phyloP scores from a whole-genome alignment of 2,113 vertebrate genomes.

The Progne subis region DNA sequence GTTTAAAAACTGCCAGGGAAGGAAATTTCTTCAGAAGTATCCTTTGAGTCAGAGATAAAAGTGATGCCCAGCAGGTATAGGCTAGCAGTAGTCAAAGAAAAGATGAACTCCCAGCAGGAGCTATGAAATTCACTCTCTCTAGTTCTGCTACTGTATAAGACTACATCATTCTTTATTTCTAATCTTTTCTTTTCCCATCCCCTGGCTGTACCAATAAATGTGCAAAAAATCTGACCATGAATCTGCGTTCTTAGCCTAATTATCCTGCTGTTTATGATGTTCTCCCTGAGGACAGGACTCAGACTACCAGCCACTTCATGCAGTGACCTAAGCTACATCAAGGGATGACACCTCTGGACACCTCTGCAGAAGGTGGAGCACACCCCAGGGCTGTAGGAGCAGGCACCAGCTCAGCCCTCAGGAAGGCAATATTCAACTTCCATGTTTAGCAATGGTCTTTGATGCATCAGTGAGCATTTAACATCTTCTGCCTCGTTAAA shows the following conservation, averaged over 20 bases:
- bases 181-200: not conserved
- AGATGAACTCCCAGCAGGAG: constrained; percentile 39
- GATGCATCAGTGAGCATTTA: not conserved
- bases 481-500: not conserved
- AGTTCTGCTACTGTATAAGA: not conserved
- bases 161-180: not conserved
- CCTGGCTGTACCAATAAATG: not conserved
- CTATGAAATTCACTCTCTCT: constrained; percentile 17
- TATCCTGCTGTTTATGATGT: not conserved
- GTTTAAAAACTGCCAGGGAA: not conserved
- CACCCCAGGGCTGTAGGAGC: not conserved
- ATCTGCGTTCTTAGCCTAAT: not conserved
- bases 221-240: not conserved
- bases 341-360: not conserved
- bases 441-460: not conserved
- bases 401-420: not conserved
- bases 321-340: not conserved
- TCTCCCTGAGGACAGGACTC: not conserved
- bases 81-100: constrained; percentile 19
- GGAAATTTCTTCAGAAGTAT: constrained; percentile 45
- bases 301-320: not conserved
- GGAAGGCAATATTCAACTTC: not conserved
- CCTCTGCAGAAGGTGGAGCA: not conserved
- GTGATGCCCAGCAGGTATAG: constrained; percentile 46
- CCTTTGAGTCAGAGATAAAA: constrained; percentile 58